Evolutionary conservation across 2,888 invertebrate genomes (phyloP).

Genomic region (Cremastinae sp.): DNA sequence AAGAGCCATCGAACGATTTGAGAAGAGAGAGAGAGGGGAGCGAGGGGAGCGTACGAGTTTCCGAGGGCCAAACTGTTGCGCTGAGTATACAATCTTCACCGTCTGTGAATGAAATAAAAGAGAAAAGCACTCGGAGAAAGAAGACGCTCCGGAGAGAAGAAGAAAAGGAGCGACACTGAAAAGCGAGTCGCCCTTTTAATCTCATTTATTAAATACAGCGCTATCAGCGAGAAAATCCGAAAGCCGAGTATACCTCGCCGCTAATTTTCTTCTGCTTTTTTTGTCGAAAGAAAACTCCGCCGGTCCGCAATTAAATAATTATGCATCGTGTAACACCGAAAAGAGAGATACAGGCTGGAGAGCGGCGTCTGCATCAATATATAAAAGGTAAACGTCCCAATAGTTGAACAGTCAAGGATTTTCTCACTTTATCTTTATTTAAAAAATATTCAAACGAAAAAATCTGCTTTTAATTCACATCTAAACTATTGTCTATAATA

Average conservation of each 20-base stretch:
- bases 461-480: too few relatives aligned
- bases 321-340: conserved; percentile 43
- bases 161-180: not conserved
- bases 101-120: conserved; percentile 41
- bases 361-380: not conserved
- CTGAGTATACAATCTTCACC: conserved; percentile 25
- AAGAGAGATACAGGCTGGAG: conserved; percentile 5
- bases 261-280: too few relatives aligned
- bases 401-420: too few relatives aligned
- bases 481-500: too few relatives aligned
- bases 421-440: too few relatives aligned
- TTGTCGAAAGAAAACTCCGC: not conserved
- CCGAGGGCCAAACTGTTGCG: conserved; percentile 71
- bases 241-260: not conserved
- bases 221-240: not conserved
- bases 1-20: conserved; percentile 49
- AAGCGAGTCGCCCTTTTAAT: not conserved
- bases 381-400: too few relatives aligned
- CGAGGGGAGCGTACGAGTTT: conserved; percentile 30
- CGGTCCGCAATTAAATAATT: conserved; percentile 47
- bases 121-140: not conserved
- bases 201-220: not conserved
- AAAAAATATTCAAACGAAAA: too few relatives aligned
- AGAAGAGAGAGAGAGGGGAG: conserved; percentile 37
- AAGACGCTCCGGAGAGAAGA: not conserved